Conservation (phyloP, 2,797 vertebrate species). For the Fistularia tabacaria region DNA sequence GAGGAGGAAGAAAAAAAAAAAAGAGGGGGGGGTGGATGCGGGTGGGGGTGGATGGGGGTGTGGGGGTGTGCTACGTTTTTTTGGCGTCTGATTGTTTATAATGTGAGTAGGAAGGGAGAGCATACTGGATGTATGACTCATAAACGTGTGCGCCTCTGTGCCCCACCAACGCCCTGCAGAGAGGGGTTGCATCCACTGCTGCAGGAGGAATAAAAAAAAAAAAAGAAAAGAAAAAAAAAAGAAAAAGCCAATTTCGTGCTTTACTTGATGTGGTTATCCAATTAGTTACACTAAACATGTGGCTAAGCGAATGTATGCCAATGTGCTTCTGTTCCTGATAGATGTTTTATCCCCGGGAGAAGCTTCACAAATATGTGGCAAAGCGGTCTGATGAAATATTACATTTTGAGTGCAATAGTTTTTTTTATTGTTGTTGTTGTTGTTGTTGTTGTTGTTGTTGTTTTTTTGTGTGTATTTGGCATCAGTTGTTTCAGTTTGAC, state of each 20-base stretch:
- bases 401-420: conserved; percentile 62
- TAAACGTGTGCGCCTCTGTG: conserved; percentile 69
- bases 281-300: conserved; percentile 76
- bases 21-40: no score
- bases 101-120: conserved; percentile 72
- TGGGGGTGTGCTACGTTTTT: conserved; percentile 52
- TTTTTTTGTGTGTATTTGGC: not conserved
- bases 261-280: conserved; percentile 77
- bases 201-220: conserved; percentile 53
- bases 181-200: conserved; percentile 65
- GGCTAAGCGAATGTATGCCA: conserved; percentile 66
- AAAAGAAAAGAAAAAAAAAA: conserved; percentile 30
- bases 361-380: conserved; percentile 49
- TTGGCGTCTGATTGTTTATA: conserved; percentile 52
- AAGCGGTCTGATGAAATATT: conserved; percentile 69
- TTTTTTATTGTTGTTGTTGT: conserved; percentile 30
- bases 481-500: conserved; percentile 44
- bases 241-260: conserved; percentile 71
- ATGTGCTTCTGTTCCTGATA: conserved; percentile 61
- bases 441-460: conserved; percentile 18
- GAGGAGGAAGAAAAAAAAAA: conserved; percentile 37
- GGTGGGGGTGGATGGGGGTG: conserved; percentile 28
- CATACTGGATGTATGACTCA: conserved; percentile 76
- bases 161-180: conserved; percentile 69
- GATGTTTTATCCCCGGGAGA: conserved; percentile 61